A percentile compares a stretch with the other conserved stretches of the same genome.
Evolutionary conservation across 2,888 invertebrate species (phyloP).

Genomic region (Stratiomys singularior): DNA sequence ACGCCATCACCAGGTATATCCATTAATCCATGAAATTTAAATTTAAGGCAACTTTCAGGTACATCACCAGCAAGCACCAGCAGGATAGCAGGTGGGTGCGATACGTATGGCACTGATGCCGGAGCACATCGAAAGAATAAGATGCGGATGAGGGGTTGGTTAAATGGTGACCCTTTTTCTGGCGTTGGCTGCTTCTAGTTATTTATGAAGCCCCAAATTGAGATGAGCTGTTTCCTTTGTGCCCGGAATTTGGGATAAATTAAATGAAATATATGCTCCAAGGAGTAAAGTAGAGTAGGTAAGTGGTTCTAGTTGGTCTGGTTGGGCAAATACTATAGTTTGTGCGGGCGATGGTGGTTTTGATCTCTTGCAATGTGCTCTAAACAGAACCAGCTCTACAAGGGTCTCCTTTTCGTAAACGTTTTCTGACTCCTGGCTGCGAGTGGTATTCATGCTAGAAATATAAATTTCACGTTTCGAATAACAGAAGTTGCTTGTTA

Average conservation of each 20-base stretch:
- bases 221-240: constrained; percentile 48
- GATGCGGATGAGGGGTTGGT: constrained; percentile 24
- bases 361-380: background rate
- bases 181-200: constrained; percentile 40
- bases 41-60: constrained; percentile 44
- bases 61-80: background rate
- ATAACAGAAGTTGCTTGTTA: constrained; percentile 36
- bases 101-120: background rate
- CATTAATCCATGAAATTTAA: constrained; percentile 51
- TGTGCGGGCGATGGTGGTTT: background rate
- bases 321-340: constrained; percentile 29
- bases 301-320: constrained; percentile 32
- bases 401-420: background rate
- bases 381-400: background rate
- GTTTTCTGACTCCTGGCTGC: constrained; percentile 15
- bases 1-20: constrained; percentile 51
- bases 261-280: constrained; percentile 44
- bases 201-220: constrained; percentile 50
- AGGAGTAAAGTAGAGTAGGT: background rate
- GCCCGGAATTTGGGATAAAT: constrained; percentile 44
- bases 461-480: constrained; percentile 44
- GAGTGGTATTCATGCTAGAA: constrained; percentile 4
- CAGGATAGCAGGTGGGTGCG: background rate
- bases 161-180: constrained; percentile 25
- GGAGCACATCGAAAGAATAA: constrained; percentile 6